A percentile compares a stretch with the other conserved stretches of the same genome.
Evolutionary conservation across 2,797 vertebrate genomes (phyloP).

Genomic region (Tapera naevia): DNA sequence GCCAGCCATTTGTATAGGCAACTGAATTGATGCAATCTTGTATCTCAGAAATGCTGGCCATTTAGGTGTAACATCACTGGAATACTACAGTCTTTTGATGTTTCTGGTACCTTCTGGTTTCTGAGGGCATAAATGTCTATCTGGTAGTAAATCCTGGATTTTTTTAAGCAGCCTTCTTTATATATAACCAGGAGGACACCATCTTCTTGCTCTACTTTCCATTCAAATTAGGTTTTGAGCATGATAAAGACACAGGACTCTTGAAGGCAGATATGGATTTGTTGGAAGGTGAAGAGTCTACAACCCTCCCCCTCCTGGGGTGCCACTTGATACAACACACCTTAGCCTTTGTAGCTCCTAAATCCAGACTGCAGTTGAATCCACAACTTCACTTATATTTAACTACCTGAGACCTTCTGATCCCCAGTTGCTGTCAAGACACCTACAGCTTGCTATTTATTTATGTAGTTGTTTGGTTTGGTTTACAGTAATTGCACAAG

Average conservation of each 20-base stretch:
- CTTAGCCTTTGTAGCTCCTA: background rate
- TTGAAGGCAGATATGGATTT: background rate
- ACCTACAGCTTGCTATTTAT: background rate
- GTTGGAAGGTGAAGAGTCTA: background rate
- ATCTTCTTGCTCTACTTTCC: background rate
- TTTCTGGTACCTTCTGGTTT: background rate
- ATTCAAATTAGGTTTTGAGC: background rate
- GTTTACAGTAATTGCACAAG: background rate
- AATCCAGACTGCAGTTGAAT: background rate
- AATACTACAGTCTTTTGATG: fast-evolving
- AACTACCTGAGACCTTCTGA: background rate
- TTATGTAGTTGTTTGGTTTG: background rate
- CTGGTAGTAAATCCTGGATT: background rate
- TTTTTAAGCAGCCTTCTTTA: background rate
- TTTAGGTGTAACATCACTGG: background rate
- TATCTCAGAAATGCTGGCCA: background rate
- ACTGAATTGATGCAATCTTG: background rate
- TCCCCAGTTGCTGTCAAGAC: background rate
- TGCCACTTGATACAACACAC: background rate
- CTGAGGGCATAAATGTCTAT: background rate
- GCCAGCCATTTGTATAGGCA: background rate
- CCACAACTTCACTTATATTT: background rate
- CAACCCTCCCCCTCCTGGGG: background rate
- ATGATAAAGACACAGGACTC: background rate
- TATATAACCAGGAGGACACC: background rate